Evolutionary conservation across 2,888 invertebrate genomes (phyloP).

Genomic region (Lochmaea crataegi): DNA sequence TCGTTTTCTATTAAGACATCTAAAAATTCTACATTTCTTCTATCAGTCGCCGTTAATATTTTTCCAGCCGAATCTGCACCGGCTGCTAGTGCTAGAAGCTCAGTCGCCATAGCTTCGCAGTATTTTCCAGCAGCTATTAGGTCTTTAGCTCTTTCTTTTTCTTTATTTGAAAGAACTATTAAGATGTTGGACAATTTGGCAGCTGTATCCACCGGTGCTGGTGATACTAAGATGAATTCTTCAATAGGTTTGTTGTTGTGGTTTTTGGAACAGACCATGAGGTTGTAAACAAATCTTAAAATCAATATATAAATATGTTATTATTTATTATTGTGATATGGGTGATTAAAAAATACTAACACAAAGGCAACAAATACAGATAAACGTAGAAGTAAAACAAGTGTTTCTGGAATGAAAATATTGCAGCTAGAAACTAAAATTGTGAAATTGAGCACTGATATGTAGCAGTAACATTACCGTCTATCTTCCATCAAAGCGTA

Average conservation of each 20-base stretch:
- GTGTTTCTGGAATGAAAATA: too few relatives aligned
- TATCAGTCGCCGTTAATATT: slow-evolving; percentile 94
- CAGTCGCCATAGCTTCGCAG: slow-evolving; percentile 98
- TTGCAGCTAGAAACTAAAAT: too few relatives aligned
- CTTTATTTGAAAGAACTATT: slow-evolving; percentile 89
- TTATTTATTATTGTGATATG: background rate
- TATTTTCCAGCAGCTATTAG: slow-evolving; percentile 94
- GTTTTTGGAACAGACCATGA: slow-evolving; percentile 98
- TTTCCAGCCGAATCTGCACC: slow-evolving; percentile 95
- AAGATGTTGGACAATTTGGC: slow-evolving; percentile 96
- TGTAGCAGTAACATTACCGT: slow-evolving; percentile 63
- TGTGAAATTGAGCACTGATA: too few relatives aligned
- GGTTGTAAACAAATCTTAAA: slow-evolving; percentile 88
- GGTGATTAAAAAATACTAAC: too few relatives aligned
- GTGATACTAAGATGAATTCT: slow-evolving; percentile 97
- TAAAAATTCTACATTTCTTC: slow-evolving; percentile 92
- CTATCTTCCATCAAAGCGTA: slow-evolving; percentile 97
- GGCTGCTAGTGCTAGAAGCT: slow-evolving; percentile 91
- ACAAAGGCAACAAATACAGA: too few relatives aligned
- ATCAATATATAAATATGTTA: background rate
- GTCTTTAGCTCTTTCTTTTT: slow-evolving; percentile 98
- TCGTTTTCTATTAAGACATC: slow-evolving; percentile 98
- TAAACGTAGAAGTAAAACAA: too few relatives aligned
- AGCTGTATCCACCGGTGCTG: slow-evolving; percentile 99
- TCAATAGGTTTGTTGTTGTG: slow-evolving; percentile 96